Percentiles rank a stretch among this genome's conserved stretches.
Conservation (phyloP, 92 coral and sea anemone species). For the Micromussa lordhowensis region DNA sequence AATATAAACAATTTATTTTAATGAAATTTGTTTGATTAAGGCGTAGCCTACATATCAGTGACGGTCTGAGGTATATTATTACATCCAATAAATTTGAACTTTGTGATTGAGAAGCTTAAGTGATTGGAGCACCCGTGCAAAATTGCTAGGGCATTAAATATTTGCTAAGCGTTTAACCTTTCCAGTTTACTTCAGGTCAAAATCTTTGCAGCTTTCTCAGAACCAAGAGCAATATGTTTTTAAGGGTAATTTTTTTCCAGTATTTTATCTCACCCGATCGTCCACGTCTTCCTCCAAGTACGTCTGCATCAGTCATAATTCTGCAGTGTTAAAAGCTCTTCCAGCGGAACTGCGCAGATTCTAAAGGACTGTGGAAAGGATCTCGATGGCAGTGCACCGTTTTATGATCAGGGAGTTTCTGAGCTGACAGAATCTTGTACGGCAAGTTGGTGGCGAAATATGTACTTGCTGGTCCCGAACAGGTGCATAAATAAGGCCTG, state of each 20-base stretch:
- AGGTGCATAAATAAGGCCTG: constrained; percentile 67
- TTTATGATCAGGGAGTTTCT: constrained; percentile 21
- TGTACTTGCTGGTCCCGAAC: constrained; percentile 76
- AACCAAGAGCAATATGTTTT: not conserved
- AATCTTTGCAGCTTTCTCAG: constrained; percentile 4
- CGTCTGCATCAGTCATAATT: constrained; percentile 38
- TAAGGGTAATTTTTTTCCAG: not conserved
- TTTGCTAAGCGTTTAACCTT: not conserved
- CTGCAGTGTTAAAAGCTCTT: not conserved
- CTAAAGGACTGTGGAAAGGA: not conserved
- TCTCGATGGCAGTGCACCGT: constrained; percentile 7
- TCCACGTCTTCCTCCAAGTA: constrained; percentile 12
- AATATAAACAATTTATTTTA: constrained; percentile 14
- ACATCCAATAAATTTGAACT: constrained; percentile 9
- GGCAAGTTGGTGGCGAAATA: constrained; percentile 36
- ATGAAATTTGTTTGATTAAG: constrained; percentile 26
- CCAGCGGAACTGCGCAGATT: not conserved
- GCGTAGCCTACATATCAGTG: constrained; percentile 44
- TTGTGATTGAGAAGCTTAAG: not conserved
- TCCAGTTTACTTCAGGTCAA: not conserved
- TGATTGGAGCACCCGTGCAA: not conserved
- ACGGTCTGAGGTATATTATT: constrained; percentile 10
- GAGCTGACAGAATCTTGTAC: constrained; percentile 12
- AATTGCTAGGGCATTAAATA: not conserved
- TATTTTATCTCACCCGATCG: constrained; percentile 27